phyloP scores from a whole-genome alignment of 2,797 vertebrate species.

The Sebastolobus altivelis region DNA sequence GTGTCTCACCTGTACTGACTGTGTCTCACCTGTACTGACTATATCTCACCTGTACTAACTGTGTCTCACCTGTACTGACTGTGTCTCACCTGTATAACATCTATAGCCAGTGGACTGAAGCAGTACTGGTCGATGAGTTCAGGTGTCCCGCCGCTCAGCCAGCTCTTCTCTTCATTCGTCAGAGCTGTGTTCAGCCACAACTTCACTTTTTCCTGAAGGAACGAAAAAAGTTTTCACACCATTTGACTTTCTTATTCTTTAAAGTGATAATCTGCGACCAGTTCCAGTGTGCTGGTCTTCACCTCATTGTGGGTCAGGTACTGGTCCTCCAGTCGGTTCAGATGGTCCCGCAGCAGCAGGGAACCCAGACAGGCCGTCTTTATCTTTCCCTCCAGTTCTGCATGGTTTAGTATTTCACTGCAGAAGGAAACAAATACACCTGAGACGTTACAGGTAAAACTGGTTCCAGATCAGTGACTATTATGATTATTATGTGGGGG shows the following conservation, averaged over 20 bases:
- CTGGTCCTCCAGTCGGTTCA: conserved; percentile 58
- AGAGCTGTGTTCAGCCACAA: conserved; percentile 81
- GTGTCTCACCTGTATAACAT: conserved; percentile 88
- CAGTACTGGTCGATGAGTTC: conserved; percentile 82
- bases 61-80: background rate
- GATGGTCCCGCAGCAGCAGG: conserved; percentile 49
- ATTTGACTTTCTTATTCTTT: too few relatives aligned
- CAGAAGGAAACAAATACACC: conserved; percentile 38
- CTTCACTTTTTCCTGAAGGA: conserved; percentile 77
- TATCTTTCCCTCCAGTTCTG: conserved; percentile 80
- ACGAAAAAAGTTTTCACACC: too few relatives aligned
- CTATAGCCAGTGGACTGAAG: conserved; percentile 88
- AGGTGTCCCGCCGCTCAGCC: conserved; percentile 82
- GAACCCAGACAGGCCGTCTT: conserved; percentile 78
- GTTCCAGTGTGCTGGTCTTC: background rate
- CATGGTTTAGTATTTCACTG: conserved; percentile 88
- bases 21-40: background rate
- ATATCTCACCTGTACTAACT: background rate
- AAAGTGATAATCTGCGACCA: background rate
- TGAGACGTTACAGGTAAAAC: background rate
- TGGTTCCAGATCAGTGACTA: background rate
- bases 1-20: too few relatives aligned
- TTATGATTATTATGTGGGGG: background rate
- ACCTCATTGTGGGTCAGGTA: conserved; percentile 64
- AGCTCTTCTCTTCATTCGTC: conserved; percentile 84